Evolutionary conservation across 2,888 invertebrate species (phyloP).

Genomic region (Saturnia pavonia): DNA sequence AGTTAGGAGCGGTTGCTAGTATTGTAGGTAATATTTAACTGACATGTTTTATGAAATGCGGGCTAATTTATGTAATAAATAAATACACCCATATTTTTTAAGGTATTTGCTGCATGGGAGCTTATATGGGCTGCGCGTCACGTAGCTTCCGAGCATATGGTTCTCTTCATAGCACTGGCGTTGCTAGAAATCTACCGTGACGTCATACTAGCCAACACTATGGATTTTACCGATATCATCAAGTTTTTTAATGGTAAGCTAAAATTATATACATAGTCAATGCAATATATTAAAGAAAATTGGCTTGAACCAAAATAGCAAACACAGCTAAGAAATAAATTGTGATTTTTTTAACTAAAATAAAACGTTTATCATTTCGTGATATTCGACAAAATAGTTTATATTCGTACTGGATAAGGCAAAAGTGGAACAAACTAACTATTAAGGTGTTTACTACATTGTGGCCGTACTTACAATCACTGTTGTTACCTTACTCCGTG

Average conservation of each 20-base stretch:
- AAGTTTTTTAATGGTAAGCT: constrained; percentile 96
- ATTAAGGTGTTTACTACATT: too few relatives aligned
- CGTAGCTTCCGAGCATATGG: constrained; percentile 93
- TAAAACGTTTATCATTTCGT: too few relatives aligned
- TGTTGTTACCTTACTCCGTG: too few relatives aligned
- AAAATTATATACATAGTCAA: background rate
- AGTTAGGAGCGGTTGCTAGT: too few relatives aligned
- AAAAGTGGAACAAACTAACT: too few relatives aligned
- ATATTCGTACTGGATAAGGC: too few relatives aligned
- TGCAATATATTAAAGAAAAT: background rate
- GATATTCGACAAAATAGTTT: too few relatives aligned
- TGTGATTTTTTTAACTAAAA: background rate
- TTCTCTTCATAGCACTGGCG: constrained; percentile 95
- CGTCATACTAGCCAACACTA: constrained; percentile 96
- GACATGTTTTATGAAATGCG: too few relatives aligned
- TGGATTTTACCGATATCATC: constrained; percentile 99
- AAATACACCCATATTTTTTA: constrained; percentile 17
- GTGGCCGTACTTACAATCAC: too few relatives aligned
- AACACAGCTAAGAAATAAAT: background rate
- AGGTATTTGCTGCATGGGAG: constrained; percentile 95
- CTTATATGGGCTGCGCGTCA: constrained; percentile 96
- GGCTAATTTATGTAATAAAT: background rate
- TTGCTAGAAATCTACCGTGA: constrained; percentile 96
- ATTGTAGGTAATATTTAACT: too few relatives aligned
- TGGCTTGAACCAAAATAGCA: background rate